A percentile compares a stretch with the other conserved stretches of the same genome.
Conservation (phyloP, 2,113 vertebrate genomes). For the Oxyura jamaicensis region DNA sequence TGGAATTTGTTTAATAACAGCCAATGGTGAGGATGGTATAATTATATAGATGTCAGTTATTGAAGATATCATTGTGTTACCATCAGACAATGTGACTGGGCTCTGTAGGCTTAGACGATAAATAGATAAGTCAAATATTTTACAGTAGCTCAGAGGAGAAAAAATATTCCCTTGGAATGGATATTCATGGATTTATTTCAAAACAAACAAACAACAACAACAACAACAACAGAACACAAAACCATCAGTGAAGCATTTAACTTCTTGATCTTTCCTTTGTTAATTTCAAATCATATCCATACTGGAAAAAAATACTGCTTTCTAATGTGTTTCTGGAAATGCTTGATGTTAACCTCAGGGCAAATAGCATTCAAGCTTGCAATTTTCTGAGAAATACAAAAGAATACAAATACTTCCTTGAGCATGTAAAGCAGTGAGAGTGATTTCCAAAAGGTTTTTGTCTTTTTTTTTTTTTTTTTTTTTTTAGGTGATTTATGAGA, state of each 20-base stretch:
- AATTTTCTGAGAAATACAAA: not conserved
- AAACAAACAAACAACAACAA: not conserved
- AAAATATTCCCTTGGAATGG: not conserved
- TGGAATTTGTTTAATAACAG: not conserved
- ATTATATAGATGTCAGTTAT: not conserved
- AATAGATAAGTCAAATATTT: not conserved
- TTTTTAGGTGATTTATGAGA: not conserved
- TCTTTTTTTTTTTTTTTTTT: not conserved
- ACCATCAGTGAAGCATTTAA: not conserved
- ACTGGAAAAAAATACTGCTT: not conserved
- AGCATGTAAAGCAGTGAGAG: rapidly evolving
- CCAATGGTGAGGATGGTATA: not conserved
- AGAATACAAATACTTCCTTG: not conserved
- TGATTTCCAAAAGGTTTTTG: not conserved
- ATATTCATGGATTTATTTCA: not conserved
- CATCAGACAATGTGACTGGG: not conserved
- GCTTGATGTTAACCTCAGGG: not conserved
- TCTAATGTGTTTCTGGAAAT: not conserved
- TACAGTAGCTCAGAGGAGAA: not conserved
- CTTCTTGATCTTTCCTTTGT: not conserved
- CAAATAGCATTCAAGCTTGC: not conserved
- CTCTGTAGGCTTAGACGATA: not conserved
- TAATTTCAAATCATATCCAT: not conserved
- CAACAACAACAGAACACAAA: too few species aligned
- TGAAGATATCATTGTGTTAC: not conserved